Base-by-base conservation (phyloP, 2,797 vertebrate genomes). In the Anabas testudineus region DNA sequence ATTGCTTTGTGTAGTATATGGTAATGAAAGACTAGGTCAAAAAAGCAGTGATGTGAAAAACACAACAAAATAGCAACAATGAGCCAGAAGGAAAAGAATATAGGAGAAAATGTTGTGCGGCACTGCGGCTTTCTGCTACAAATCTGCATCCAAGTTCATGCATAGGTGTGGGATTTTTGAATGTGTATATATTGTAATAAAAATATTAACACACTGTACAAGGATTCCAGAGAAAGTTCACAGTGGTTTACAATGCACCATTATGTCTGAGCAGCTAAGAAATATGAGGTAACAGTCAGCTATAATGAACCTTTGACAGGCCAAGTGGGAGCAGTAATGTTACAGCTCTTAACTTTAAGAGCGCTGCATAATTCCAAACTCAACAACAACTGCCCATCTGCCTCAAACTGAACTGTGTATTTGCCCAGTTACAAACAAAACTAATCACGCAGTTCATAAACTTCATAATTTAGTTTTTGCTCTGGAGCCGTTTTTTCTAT, bases 301-400 rank as follows among this genome's bases (percentile, higher is more conserved):
- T 51, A 47, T 34, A 61, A 67, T 26, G 57, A 56, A 55, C 61
- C 52, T 64, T 28, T 66, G 53, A 83, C 70, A 68, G 76, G 73
- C 81, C 54, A 54, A 76, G 46, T 18, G 71, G 81, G 84, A 80
- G 59, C 73, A 52, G 49, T 1, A 47, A 70, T 58, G 57, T 63
- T 56, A 19, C 0, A 70, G 62, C 41, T 19, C 57, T 64, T 0
- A 0, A 69, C 67, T 77, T 84, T 56, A 74, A 64, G 62, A 69
- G 68, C 55, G 63, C 78, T 87, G 78, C 79, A 75, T 77, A 81
- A 90, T 13, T 45, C 18, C 0, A 1, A 76, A 32, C 64, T 66
- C 57, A 82, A 71, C 67, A 85, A 73, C 80, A 84, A 78, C 45
- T 64, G 58, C 46, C 61, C 77, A 85, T 87, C 68, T 80, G 81